Conservation (phyloP, 1,140 invertebrate species). For the Neodiprion fabricii region DNA sequence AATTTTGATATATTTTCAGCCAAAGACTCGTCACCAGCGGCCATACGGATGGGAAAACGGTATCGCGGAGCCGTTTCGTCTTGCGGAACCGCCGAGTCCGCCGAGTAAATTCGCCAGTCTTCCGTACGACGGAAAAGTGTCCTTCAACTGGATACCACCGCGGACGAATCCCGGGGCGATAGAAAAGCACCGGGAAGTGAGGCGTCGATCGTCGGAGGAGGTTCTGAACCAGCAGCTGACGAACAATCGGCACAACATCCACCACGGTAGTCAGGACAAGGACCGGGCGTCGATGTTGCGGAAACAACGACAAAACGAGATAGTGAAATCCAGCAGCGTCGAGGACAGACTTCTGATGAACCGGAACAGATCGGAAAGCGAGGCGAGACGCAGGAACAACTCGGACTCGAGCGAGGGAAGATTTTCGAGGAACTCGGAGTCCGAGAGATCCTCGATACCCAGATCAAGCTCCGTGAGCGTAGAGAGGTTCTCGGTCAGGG, state of each 20-base stretch:
- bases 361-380: constrained; percentile 22
- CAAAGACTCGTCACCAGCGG: constrained; percentile 75
- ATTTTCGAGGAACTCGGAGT: constrained; percentile 55
- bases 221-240: constrained; percentile 38
- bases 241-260: constrained; percentile 39
- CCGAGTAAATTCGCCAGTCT: constrained; percentile 72
- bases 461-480: constrained; percentile 56
- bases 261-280: constrained; percentile 29
- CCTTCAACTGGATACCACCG: constrained; percentile 68
- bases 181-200: constrained; percentile 78
- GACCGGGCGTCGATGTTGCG: constrained; percentile 29
- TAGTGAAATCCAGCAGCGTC: constrained; percentile 57
- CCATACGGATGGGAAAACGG: constrained; percentile 76
- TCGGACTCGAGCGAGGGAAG: constrained; percentile 56
- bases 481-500: constrained; percentile 57
- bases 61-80: constrained; percentile 53
- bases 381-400: constrained; percentile 44
- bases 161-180: constrained; percentile 72
- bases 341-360: constrained; percentile 54
- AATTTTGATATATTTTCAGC: constrained; percentile 57
- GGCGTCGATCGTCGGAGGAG: constrained; percentile 63
- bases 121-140: constrained; percentile 63
- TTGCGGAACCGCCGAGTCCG: constrained; percentile 64
- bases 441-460: constrained; percentile 55
- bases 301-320: constrained; percentile 50